Evolutionary conservation across 2,797 vertebrate genomes (phyloP).

Genomic region (Ataeniobius toweri): DNA sequence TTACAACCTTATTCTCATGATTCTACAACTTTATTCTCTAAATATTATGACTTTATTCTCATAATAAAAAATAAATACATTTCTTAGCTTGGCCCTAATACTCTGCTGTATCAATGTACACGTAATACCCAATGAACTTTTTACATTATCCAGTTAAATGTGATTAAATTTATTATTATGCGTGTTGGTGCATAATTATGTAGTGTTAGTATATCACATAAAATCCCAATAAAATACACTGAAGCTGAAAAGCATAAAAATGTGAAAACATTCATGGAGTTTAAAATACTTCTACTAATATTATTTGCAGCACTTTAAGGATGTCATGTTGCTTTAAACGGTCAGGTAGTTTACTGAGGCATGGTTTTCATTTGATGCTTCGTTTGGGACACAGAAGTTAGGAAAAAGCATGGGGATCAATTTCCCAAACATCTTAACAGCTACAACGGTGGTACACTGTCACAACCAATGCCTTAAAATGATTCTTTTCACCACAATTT

Average conservation of each 20-base stretch:
- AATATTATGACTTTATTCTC: too few species aligned
- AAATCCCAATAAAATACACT: neutral
- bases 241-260: neutral
- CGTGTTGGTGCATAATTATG: neutral
- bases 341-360: neutral
- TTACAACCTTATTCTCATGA: too few species aligned
- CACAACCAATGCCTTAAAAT: neutral
- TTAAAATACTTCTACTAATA: neutral
- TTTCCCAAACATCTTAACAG: neutral
- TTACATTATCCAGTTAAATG: neutral
- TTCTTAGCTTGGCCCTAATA: too few species aligned
- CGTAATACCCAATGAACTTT: neutral
- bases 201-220: neutral
- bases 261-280: neutral
- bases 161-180: neutral
- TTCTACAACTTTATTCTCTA: too few species aligned
- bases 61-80: too few species aligned
- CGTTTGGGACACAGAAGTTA: neutral
- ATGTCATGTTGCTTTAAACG: neutral
- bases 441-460: neutral
- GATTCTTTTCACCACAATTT: neutral
- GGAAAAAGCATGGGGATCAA: neutral
- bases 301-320: neutral
- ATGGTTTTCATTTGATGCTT: neutral
- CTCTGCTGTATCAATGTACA: too few species aligned